Base-by-base conservation (phyloP, 1,140 invertebrate genomes). In the Adelges cooleyi region DNA sequence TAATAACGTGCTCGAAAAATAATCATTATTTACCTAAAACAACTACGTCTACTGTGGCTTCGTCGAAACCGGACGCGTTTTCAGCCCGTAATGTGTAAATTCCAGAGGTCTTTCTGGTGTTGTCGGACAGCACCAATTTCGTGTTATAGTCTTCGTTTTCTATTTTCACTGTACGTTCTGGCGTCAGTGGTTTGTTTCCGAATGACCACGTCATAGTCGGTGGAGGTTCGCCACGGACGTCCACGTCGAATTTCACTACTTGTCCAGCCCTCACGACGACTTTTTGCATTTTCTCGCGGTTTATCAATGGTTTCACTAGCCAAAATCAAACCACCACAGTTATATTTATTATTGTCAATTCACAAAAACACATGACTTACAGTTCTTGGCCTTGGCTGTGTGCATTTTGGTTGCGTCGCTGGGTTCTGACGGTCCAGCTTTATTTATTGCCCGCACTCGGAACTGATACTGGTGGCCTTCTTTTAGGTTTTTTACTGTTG, bases 141-240 rank as follows among this genome's bases (percentile, higher is more conserved):
- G 95, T 94, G 69, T 90, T 89, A 71, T 96, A 95, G 71, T 96
- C 94, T 73, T 94, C 90, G 74, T 94, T 91, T 69, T 92, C 90
- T 65, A 97, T 85, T 72, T 83, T 90, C 25, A 80, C 72, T 59
- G 80, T 83, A 65, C 76, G 80, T 73, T 76, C 72, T 72, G 67
- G 82, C 69, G 84, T 78, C 5, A 89, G 69, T 40, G 81, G 79
- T 72, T 85, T 82, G 36, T 81, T 82, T 46, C 82, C 85, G 68
- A 93, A 85, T 36, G 81, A 84, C 95, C 95, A 99, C 15, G 84
- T 89, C 65, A 91, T 84, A 38, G 82, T 88, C 78, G 95, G 95
- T 74, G 93, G 87, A 38, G 95, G 95, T 80, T 95, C 92, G 74
- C 93, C 95, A 72, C 87, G 90, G 54, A 95, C 87, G 73, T 97